Evolutionary conservation across 2,113 vertebrate genomes (phyloP), one percentile per base, ranked within the genome.

Genomic region (Dasypus novemcinctus): DNA sequence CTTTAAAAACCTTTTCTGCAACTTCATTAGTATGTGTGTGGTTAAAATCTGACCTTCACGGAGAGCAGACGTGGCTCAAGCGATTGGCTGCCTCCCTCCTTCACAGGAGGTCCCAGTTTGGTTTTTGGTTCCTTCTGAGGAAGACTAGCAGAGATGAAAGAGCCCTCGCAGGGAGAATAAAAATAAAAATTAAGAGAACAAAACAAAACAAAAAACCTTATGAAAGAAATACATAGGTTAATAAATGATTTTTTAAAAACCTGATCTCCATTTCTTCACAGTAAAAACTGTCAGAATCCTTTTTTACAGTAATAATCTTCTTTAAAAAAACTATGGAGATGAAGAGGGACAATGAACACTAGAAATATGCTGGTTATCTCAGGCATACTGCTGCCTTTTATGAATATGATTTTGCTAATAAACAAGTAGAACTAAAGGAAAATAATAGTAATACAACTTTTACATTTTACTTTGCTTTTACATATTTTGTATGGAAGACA

Each of bases 281-380:
- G 93, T 82, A 72, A 82, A 52, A 95, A 68, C 29, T 46, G 83
- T 93, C 54, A 90, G 61, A 93, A 96, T 87, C 61, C 84, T 87
- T 97, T 91, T 95, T 38, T 25, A 81, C 33, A 95, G 59, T 72
- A 93, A 78, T 52, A 82, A 74, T 69, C 10, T 57, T 66, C 49
- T 80, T 52, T 29, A 85, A 36, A 83, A 93, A 66, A 92, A 80
- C 54, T 15, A 11, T 29, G 54, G 43, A 81, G 46, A 90, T 8
- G 79, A 90, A 57, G 21, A 63, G 23, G 52, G 69, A 59, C 36
- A 85, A 29, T 57, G 61, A 85, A 85, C 20, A 88, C 78, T 69
- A 61, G 21, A 38, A 38, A 81, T 57, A 83, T n/a, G 36, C 21
- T 72, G 21, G 71, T 93, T 66, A 76, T 79, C 57, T 96, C 49